Evolutionary conservation across 2,797 vertebrate species (phyloP), one percentile per base, ranked within the genome.

Genomic region (Chelon auratus): DNA sequence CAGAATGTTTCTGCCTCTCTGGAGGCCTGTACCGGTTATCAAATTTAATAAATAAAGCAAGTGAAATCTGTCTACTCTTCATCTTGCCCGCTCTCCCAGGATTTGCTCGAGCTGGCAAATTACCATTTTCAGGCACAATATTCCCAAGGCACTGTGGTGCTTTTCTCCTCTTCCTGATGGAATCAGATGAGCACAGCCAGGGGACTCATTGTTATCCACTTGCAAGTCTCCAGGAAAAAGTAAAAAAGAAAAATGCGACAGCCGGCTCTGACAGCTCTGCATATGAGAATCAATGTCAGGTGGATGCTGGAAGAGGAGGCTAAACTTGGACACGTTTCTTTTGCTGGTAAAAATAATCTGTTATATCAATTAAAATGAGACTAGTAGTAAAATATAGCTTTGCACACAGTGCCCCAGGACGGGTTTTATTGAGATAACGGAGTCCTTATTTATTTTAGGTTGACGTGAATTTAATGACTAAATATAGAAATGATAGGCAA

Each of bases 31-130:
- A 93, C 83, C 79, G 87, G 84, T 94, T 94, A 93, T 93, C 84
- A 92, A 93, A 93, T 94, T 91, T 93, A 94, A 94, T 94, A 94
- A 94, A 94, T 94, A 93, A 93, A 92, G 88, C 78, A 71, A 91
- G 86, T 89, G 90, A 93, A 94, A 92, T 91, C 91, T 93, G 92
- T 93, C 93, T 91, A 87, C 89, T 93, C 92, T 91, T 93, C 90
- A 94, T 94, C 91, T 91, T 81, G 60, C 50, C 63, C 72, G 68
- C 81, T 91, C 92, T 93, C 93, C 36, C n/a, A 91, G 90, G 92
- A 92, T 87, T 93, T 90, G 83, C 88, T 86, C 70, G 70, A 87
- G 91, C 89, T 92, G 88, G 89, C 84, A 91, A 88, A 93, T 93
- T 93, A 93, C 88, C 90, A 92, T 94, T 93, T 93, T 87, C 91